These are phyloP conservation scores for Epizoanthus stellaris DNA, from an alignment of 92 coral and sea anemone genomes.

Conservation along the genomic window DNA sequence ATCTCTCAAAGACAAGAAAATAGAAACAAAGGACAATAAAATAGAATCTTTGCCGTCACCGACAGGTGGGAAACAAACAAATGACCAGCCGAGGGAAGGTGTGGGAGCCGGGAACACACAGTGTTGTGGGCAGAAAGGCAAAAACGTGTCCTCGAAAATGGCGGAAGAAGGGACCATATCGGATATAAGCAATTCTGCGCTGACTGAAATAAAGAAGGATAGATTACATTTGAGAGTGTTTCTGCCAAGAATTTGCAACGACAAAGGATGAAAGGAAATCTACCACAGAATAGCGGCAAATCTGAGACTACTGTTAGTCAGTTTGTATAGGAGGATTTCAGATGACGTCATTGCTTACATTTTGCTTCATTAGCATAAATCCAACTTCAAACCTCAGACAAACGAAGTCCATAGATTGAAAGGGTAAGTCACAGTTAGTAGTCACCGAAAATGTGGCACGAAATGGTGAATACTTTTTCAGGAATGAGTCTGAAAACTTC, in stretches of 20 bases:
- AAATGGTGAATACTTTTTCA: too few relatives aligned
- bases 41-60: neutral
- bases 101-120: neutral
- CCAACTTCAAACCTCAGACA: too few relatives aligned
- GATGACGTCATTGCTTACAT: too few relatives aligned
- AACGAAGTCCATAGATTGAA: too few relatives aligned
- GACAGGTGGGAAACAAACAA: neutral
- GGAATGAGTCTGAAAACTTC: too few relatives aligned
- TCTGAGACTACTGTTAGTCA: too few relatives aligned
- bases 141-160: neutral
- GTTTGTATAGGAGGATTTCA: too few relatives aligned
- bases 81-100: neutral
- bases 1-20: neutral
- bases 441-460: too few relatives aligned
- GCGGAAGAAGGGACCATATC: neutral
- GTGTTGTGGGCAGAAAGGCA: neutral
- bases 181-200: neutral
- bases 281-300: too few relatives aligned
- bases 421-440: too few relatives aligned
- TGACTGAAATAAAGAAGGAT: conserved; percentile 23
- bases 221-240: conserved; percentile 13
- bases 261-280: neutral
- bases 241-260: conserved; percentile 17
- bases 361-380: too few relatives aligned
- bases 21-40: neutral